These are phyloP conservation scores for Corvus hawaiiensis DNA, from an alignment of 2,113 vertebrate species.

Conservation along the genomic window DNA sequence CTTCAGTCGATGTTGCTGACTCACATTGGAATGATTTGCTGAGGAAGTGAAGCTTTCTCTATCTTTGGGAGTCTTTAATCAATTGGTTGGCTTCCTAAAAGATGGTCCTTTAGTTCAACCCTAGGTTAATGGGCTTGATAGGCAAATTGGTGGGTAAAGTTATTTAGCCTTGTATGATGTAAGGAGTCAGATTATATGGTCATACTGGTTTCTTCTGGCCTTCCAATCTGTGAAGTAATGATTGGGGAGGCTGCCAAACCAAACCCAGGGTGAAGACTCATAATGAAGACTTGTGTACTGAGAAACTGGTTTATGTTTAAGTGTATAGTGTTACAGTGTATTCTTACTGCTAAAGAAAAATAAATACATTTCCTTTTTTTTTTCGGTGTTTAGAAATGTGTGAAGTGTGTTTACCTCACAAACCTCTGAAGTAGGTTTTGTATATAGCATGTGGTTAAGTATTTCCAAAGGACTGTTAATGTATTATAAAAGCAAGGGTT, in stretches of 20 bases:
- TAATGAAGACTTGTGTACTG: conserved; percentile 14
- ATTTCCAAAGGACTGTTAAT: conserved; percentile 32
- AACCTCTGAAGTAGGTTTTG: conserved; percentile 59
- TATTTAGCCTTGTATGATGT: background rate
- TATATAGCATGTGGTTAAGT: conserved; percentile 47
- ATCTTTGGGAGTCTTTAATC: conserved; percentile 7
- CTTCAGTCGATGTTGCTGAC: background rate
- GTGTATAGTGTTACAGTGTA: conserved; percentile 39
- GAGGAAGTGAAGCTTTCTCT: conserved; percentile 7
- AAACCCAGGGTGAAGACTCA: background rate
- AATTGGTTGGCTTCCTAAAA: background rate
- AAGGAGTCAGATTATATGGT: background rate
- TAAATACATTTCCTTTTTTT: conserved; percentile 39
- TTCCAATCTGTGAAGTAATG: conserved; percentile 4
- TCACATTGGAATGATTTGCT: background rate
- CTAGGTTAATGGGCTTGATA: background rate
- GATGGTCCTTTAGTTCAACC: background rate
- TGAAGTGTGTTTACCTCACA: conserved; percentile 65
- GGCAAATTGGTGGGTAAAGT: background rate
- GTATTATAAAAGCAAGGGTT: background rate
- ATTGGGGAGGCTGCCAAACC: conserved; percentile 21
- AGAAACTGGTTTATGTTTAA: conserved; percentile 36
- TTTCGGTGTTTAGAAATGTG: conserved; percentile 48
- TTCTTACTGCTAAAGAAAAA: conserved; percentile 54
- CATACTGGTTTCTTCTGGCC: conserved; percentile 11